Base-by-base conservation (phyloP, 2,888 invertebrate species). In the Pristionchus mayeri region DNA sequence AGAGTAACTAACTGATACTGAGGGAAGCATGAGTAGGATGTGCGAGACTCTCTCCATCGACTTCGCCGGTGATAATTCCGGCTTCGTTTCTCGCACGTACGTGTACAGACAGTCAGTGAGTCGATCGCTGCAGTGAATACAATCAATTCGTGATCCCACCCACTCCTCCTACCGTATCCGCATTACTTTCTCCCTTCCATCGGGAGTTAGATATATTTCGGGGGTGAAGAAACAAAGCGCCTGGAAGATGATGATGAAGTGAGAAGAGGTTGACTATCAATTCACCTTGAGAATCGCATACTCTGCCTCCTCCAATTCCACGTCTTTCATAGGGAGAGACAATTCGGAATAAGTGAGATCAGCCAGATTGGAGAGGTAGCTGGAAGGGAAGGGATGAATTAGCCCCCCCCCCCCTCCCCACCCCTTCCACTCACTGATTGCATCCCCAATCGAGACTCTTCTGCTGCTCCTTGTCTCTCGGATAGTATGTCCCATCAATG, bases 391-490 rank as follows among this genome's bases (percentile, higher is more conserved):
- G n/a, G n/a, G n/a, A n/a, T n/a, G n/a, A n/a, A n/a, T n/a, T n/a
- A n/a, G n/a, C n/a, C n/a, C n/a, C n/a, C n/a, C n/a, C n/a, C n/a
- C n/a, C n/a, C n/a, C n/a, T n/a, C n/a, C n/a, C n/a, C n/a, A n/a
- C n/a, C n/a, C n/a, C n/a, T n/a, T n/a, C n/a, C n/a, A 78, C 80
- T 57, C 44, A 80, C 80, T 80, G 60, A 40, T 80, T 54, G 24
- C 37, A 24, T 57, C 40, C 80, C 80, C 80, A 80, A 16, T 80
- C 57, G 18, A 57, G 13, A 16, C 11, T n/a, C 60, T 80, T 54
- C 60, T 80, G 80, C 27, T 40, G 40, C 60, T 60, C 48, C 44
- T 44, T 80, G 24, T 80, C 60, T 21, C 40, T 60, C 16, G 80
- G 80, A 60, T 57, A 80, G 24, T 57, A 80, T 24, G 80, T 80